Percentiles rank a stretch among this genome's conserved stretches.
These are phyloP conservation scores for Balaenoptera acutorostrata DNA, from an alignment of 2,113 vertebrate species.

Conservation along the genomic window DNA sequence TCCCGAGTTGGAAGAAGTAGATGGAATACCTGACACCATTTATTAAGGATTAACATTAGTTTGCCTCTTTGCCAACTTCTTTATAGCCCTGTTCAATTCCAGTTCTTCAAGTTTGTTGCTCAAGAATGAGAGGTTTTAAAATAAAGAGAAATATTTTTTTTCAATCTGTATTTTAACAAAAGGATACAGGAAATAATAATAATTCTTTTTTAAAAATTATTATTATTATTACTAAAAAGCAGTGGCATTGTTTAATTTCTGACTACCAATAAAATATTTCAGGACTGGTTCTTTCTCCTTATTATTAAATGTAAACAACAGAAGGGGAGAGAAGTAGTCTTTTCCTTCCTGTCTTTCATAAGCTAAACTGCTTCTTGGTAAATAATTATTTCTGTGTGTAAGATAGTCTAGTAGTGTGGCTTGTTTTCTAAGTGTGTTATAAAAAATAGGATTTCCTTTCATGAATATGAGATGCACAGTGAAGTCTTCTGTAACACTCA, in stretches of 20 bases:
- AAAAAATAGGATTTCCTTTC: slow-evolving; percentile 14
- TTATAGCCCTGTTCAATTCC: not conserved
- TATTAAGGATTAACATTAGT: slow-evolving; percentile 15
- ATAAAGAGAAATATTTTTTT: not conserved
- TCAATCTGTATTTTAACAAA: not conserved
- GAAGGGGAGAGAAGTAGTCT: not conserved
- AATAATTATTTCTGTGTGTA: slow-evolving; percentile 50
- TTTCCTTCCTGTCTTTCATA: not conserved
- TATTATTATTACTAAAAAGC: not conserved
- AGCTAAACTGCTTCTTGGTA: slow-evolving; percentile 43
- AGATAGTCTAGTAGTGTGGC: not conserved
- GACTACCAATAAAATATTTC: not conserved
- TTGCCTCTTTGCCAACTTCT: not conserved
- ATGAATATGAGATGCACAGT: not conserved
- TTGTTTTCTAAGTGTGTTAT: slow-evolving; percentile 34
- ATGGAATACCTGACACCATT: not conserved
- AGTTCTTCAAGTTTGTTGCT: not conserved
- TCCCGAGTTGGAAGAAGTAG: not conserved
- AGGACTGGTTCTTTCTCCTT: not conserved
- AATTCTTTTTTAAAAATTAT: not conserved
- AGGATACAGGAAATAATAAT: not conserved
- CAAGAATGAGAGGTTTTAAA: not conserved
- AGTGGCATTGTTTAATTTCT: slow-evolving; percentile 12
- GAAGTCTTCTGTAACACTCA: not conserved
- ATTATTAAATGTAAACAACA: not conserved